A percentile compares a stretch with the other conserved stretches of the same genome.
phyloP scores from a whole-genome alignment of 2,888 invertebrate species.

The Pteria penguin region DNA sequence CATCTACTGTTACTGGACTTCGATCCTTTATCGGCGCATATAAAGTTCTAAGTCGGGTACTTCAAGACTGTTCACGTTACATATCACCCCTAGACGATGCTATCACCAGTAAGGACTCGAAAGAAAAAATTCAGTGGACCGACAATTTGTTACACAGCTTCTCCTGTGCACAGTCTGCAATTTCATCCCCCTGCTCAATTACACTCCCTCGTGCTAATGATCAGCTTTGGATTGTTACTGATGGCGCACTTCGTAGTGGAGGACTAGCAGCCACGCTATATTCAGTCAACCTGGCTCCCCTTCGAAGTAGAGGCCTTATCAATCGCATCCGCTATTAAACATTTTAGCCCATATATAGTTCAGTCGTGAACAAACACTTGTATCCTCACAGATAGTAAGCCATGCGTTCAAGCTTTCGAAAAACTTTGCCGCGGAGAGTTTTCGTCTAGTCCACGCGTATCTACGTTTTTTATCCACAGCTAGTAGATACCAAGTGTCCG shows the following conservation, averaged over 20 bases:
- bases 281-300: conserved; percentile 52
- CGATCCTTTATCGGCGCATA: conserved; percentile 49
- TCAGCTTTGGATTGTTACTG: conserved; percentile 39
- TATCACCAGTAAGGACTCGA: conserved; percentile 35
- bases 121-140: conserved; percentile 43
- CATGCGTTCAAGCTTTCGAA: conserved; percentile 38
- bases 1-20: conserved; percentile 24
- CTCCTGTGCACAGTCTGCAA: conserved; percentile 24
- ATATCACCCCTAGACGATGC: conserved; percentile 43
- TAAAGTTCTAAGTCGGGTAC: conserved; percentile 43
- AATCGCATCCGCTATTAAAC: conserved; percentile 50
- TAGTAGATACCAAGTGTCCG: conserved; percentile 36
- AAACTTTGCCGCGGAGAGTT: conserved; percentile 42
- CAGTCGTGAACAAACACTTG: conserved; percentile 36
- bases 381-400: conserved; percentile 39
- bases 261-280: conserved; percentile 31
- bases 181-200: neutral
- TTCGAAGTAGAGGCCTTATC: conserved; percentile 56
- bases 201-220: neutral
- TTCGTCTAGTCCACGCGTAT: conserved; percentile 42
- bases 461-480: conserved; percentile 42
- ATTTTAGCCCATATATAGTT: conserved; percentile 58
- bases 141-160: conserved; percentile 35
- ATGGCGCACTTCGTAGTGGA: conserved; percentile 17
- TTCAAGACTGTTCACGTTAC: conserved; percentile 31